Conservation (phyloP, 2,113 vertebrate genomes). For the Rutilus rutilus region DNA sequence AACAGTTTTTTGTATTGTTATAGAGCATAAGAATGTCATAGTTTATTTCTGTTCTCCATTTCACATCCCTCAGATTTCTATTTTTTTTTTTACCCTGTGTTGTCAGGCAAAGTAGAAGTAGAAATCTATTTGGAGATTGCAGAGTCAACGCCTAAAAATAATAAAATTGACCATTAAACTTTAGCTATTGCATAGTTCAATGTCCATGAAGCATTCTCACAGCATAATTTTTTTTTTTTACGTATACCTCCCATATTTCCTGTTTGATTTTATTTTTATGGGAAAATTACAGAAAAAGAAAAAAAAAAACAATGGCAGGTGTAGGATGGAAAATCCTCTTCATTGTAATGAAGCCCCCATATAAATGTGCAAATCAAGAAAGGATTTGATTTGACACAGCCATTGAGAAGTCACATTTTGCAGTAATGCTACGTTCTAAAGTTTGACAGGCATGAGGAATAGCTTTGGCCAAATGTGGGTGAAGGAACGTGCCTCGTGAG, state of each 20-base stretch:
- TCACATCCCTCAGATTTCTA: too few relatives aligned
- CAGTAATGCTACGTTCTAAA: background rate
- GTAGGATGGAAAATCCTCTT: background rate
- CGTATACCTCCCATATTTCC: background rate
- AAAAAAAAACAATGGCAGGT: background rate
- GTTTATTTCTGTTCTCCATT: too few relatives aligned
- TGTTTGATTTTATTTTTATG: slow-evolving; percentile 7
- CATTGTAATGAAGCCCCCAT: background rate
- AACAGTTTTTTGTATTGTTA: background rate
- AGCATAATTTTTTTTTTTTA: background rate
- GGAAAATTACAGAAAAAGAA: background rate
- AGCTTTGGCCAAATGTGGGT: background rate
- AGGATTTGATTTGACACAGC: background rate
- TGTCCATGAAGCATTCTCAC: background rate
- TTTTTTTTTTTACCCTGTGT: background rate
- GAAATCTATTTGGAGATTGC: slow-evolving; percentile 7
- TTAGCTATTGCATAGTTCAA: background rate
- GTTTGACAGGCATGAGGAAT: background rate
- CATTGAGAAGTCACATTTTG: background rate
- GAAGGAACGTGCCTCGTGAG: background rate
- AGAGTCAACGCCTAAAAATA: slow-evolving; percentile 9
- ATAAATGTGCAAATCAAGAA: background rate
- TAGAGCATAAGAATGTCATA: background rate
- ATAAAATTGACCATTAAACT: background rate
- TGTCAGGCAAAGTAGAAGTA: background rate